phyloP scores from a whole-genome alignment of 2,797 vertebrate genomes.

The Bryconaethiops microstoma region DNA sequence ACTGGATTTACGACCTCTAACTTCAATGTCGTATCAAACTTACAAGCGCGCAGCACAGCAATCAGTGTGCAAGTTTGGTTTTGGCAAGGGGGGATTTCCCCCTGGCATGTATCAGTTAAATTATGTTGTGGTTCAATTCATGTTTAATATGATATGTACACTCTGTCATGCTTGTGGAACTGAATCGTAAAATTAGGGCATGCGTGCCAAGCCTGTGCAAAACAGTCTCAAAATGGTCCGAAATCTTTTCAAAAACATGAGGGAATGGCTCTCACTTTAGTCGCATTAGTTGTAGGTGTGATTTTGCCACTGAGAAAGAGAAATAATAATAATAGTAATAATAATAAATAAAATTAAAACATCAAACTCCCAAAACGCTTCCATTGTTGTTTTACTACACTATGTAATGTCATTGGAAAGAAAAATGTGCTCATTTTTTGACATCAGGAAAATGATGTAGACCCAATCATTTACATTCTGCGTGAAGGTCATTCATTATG shows the following conservation, averaged over 20 bases:
- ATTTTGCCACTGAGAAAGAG: too few species aligned
- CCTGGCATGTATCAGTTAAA: conserved; percentile 7
- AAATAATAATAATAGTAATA: too few species aligned
- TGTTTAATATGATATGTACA: conserved; percentile 16
- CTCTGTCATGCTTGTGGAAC: conserved; percentile 12
- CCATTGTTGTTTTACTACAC: too few species aligned
- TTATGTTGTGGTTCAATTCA: not conserved
- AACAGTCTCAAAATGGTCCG: not conserved
- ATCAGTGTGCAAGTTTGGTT: not conserved
- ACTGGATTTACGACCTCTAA: not conserved
- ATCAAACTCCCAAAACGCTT: too few species aligned
- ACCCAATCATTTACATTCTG: too few species aligned
- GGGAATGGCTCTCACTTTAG: not conserved
- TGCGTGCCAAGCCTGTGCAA: not conserved
- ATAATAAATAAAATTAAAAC: too few species aligned
- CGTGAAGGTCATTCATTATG: too few species aligned
- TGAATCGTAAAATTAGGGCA: not conserved
- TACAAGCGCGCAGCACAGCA: not conserved
- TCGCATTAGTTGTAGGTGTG: too few species aligned
- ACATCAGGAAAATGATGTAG: too few species aligned
- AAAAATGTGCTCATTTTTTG: too few species aligned
- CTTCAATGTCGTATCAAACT: not conserved
- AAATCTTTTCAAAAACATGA: not conserved
- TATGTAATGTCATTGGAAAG: too few species aligned
- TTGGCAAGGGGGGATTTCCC: not conserved